These are phyloP conservation scores for Venustaconcha ellipsiformis DNA, from an alignment of 1,140 invertebrate genomes.

Conservation along the genomic window DNA sequence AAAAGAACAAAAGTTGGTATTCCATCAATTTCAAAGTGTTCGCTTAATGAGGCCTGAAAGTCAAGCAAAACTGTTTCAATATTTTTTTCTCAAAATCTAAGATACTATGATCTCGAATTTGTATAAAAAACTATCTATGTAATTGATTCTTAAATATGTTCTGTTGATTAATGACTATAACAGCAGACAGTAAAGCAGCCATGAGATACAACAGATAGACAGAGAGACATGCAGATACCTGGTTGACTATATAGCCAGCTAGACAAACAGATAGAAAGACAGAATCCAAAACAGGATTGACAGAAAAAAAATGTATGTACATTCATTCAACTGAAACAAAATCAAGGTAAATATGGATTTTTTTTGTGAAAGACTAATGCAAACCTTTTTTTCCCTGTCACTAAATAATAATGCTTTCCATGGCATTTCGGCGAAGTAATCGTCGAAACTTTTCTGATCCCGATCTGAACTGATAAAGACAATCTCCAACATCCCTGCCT, in stretches of 20 bases:
- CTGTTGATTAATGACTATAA: too few relatives aligned
- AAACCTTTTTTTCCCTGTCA: constrained; percentile 56
- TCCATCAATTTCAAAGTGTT: constrained; percentile 79
- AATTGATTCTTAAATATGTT: background rate
- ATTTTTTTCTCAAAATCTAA: constrained; percentile 57
- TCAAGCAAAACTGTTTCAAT: background rate
- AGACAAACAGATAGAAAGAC: background rate
- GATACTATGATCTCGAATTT: background rate
- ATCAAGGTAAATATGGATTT: background rate
- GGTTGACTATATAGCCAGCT: background rate
- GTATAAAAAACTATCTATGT: background rate
- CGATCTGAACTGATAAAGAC: constrained; percentile 85
- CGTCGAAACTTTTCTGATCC: constrained; percentile 76
- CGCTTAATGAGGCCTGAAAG: constrained; percentile 76
- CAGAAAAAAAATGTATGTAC: background rate
- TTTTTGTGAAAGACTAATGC: constrained; percentile 10
- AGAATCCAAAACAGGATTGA: background rate
- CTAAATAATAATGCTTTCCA: constrained; percentile 78
- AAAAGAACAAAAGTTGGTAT: constrained; percentile 75
- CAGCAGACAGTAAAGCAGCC: too few relatives aligned
- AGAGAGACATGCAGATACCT: background rate
- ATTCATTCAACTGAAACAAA: background rate
- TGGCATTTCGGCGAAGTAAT: constrained; percentile 77
- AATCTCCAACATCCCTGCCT: constrained; percentile 79
- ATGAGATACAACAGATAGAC: too few relatives aligned